A percentile compares a stretch with the other conserved stretches of the same genome.
phyloP scores from a whole-genome alignment of 2,888 invertebrate species.

The Chrysolina haemoptera region DNA sequence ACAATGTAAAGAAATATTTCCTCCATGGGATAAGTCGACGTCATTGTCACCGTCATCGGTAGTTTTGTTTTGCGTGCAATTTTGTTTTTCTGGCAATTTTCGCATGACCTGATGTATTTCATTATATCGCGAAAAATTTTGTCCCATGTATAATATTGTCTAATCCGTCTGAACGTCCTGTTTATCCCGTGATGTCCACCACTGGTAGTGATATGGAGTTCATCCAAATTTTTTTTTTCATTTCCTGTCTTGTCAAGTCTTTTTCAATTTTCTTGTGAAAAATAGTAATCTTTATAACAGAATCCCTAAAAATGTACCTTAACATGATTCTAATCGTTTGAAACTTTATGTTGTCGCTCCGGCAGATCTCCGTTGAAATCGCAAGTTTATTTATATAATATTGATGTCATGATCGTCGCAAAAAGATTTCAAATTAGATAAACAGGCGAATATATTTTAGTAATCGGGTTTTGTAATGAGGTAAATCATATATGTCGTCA shows the following conservation, averaged over 20 bases:
- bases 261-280: not conserved
- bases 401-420: no score
- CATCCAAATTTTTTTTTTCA: not conserved
- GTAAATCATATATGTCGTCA: not conserved
- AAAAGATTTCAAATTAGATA: not conserved
- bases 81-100: not conserved
- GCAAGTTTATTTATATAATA: no score
- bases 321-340: constrained; percentile 3
- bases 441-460: not conserved
- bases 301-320: not conserved
- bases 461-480: constrained; percentile 2
- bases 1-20: constrained; percentile 20
- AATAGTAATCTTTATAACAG: not conserved
- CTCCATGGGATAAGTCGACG: constrained; percentile 6
- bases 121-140: no score
- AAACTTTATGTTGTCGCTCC: not conserved
- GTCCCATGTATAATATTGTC: no score
- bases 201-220: not conserved
- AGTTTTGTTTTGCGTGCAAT: not conserved
- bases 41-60: not conserved
- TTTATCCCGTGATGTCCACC: constrained; percentile 1
- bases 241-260: not conserved
- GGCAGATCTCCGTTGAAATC: not conserved
- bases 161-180: not conserved
- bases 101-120: not conserved